phyloP scores from a whole-genome alignment of 1,140 invertebrate species.

The Aphis gossypii region DNA sequence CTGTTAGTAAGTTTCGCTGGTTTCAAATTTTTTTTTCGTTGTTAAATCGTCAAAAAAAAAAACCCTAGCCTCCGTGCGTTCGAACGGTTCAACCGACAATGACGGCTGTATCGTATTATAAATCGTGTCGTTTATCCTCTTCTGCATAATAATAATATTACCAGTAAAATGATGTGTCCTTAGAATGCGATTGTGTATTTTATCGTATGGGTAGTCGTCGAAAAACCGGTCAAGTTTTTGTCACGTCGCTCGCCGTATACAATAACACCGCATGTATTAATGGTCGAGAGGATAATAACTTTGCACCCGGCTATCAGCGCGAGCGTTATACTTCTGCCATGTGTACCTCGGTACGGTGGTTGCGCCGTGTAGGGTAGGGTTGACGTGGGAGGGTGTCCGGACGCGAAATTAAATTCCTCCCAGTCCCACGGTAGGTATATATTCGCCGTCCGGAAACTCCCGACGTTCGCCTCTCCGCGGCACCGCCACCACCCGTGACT shows the following conservation, averaged over 20 bases:
- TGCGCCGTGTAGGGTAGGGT: not conserved
- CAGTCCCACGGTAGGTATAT: too few relatives aligned
- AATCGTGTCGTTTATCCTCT: not conserved
- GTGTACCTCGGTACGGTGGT: not conserved
- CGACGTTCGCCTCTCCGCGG: too few relatives aligned
- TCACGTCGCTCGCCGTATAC: not conserved
- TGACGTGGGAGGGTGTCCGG: not conserved
- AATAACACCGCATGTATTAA: not conserved
- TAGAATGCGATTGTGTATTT: not conserved
- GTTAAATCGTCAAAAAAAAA: too few relatives aligned
- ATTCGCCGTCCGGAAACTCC: not conserved
- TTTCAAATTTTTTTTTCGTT: too few relatives aligned
- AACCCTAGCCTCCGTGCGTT: not conserved
- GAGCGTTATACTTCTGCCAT: not conserved
- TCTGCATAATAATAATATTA: not conserved
- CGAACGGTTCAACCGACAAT: not conserved
- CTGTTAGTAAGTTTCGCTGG: too few relatives aligned
- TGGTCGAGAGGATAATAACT: conserved; percentile 24
- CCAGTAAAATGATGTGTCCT: not conserved
- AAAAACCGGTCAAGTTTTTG: not conserved
- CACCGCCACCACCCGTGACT: not conserved
- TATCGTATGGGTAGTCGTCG: not conserved
- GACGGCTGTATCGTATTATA: not conserved
- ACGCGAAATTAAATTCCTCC: conserved; percentile 46
- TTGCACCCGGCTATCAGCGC: not conserved